Conservation (phyloP, 2,797 vertebrate species). For the Hylomyscus alleni region DNA sequence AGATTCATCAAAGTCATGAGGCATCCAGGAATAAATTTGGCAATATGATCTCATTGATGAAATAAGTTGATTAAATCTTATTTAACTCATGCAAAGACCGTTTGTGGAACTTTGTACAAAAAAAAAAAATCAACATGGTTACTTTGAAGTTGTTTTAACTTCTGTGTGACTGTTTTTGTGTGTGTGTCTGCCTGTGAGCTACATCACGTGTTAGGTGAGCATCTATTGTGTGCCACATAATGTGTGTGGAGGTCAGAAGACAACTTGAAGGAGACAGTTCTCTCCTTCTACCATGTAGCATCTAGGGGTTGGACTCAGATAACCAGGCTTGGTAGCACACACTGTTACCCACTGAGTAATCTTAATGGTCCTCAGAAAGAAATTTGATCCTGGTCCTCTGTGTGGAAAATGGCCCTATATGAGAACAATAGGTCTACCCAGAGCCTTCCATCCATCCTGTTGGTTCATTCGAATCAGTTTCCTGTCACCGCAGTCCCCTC, state of each 20-base stretch:
- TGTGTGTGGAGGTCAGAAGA: not conserved
- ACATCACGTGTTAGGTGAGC: not conserved
- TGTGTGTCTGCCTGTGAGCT: not conserved
- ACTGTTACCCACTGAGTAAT: too few species aligned
- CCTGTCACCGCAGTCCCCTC: not conserved
- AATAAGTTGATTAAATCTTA: not conserved
- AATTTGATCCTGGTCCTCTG: constrained; percentile 34
- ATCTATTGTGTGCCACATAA: not conserved
- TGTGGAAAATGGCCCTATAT: constrained; percentile 63
- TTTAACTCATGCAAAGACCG: not conserved
- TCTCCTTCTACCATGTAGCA: not conserved
- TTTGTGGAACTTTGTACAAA: constrained; percentile 11
- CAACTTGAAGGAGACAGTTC: not conserved
- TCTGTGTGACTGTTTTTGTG: not conserved
- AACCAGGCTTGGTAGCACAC: too few species aligned
- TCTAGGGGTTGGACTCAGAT: not conserved
- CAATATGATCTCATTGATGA: not conserved
- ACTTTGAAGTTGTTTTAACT: not conserved
- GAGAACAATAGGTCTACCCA: not conserved
- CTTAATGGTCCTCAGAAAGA: not conserved
- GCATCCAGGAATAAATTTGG: not conserved
- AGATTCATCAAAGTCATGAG: not conserved
- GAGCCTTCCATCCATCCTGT: not conserved
- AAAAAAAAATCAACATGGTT: not conserved
- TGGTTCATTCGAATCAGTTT: too few species aligned